Evolutionary conservation across 37 sponge, comb jelly and placozoan genomes (phyloP).

Genomic region (Agelas oroides): DNA sequence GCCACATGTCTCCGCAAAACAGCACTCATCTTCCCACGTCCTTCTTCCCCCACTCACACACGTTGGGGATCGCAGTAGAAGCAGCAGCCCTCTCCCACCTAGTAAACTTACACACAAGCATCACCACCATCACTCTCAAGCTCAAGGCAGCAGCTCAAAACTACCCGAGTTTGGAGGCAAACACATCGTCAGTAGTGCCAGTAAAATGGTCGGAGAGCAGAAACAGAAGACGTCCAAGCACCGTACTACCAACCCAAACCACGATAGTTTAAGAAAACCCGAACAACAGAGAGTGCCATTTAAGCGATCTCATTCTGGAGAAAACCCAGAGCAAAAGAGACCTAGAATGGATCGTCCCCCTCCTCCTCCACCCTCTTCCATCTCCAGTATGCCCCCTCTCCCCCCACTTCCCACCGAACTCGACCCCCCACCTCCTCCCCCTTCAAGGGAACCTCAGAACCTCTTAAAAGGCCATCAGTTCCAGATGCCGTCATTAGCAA

Average conservation of each 20-base stretch:
- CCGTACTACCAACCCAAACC: neutral
- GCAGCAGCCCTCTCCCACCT: too few relatives aligned
- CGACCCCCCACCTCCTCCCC: neutral
- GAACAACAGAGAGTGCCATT: neutral
- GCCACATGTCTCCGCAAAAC: too few relatives aligned
- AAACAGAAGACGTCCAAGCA: too few relatives aligned
- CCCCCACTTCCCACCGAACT: constrained; percentile 9
- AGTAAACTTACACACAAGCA: too few relatives aligned
- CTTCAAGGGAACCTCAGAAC: neutral
- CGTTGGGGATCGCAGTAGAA: too few relatives aligned
- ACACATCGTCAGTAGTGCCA: neutral
- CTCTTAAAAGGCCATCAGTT: neutral
- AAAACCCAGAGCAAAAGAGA: neutral
- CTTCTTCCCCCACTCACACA: too few relatives aligned
- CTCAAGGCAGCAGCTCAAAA: too few relatives aligned
- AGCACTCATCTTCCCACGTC: too few relatives aligned
- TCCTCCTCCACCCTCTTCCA: constrained; percentile 2
- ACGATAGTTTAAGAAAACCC: neutral
- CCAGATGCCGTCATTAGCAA: too few relatives aligned
- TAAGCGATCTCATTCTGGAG: neutral
- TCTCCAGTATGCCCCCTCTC: neutral
- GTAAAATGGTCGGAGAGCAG: neutral
- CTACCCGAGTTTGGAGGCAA: too few relatives aligned
- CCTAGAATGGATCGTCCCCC: constrained; percentile 1
- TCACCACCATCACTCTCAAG: too few relatives aligned